phyloP scores from a whole-genome alignment of 2,797 vertebrate species.

The Helostoma temminkii region DNA sequence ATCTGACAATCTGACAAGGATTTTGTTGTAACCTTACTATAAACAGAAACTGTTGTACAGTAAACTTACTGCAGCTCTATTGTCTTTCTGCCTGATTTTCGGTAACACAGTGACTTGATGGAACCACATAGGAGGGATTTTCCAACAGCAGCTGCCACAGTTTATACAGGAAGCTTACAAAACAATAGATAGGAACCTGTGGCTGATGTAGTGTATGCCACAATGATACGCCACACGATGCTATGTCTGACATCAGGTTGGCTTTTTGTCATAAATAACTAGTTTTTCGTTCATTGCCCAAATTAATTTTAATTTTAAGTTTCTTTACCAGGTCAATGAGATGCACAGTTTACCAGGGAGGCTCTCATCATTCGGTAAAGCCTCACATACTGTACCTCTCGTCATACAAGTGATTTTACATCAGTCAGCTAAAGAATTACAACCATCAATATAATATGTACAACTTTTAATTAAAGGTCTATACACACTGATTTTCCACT shows the following conservation, averaged over 20 bases:
- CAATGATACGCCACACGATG: slow-evolving; percentile 65
- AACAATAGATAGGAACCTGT: slow-evolving; percentile 61
- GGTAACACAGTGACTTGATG: slow-evolving; percentile 36
- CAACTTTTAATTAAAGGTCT: too few relatives aligned
- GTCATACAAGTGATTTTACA: too few relatives aligned
- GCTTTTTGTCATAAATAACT: slow-evolving; percentile 38
- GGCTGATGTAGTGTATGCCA: slow-evolving; percentile 43
- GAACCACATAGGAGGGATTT: slow-evolving; percentile 59
- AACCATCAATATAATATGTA: too few relatives aligned
- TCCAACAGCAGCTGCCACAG: slow-evolving; percentile 43
- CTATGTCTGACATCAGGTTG: slow-evolving; percentile 25
- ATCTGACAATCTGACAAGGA: slow-evolving; percentile 5
- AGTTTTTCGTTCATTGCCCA: not conserved
- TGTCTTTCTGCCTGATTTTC: slow-evolving; percentile 30
- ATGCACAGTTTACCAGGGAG: slow-evolving; percentile 18
- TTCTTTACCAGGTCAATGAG: slow-evolving; percentile 4
- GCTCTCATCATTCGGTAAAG: not conserved
- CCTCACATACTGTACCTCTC: too few relatives aligned
- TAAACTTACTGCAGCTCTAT: slow-evolving; percentile 28
- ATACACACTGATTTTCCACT: too few relatives aligned
- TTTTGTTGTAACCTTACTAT: slow-evolving; percentile 10
- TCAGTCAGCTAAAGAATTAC: too few relatives aligned
- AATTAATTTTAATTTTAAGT: slow-evolving; percentile 37
- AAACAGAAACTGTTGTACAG: not conserved
- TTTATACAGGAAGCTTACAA: slow-evolving; percentile 40